A percentile compares a stretch with the other conserved stretches of the same genome.
These are phyloP conservation scores for Danio albolineatus DNA, from an alignment of 2,797 vertebrate species.

Conservation along the genomic window DNA sequence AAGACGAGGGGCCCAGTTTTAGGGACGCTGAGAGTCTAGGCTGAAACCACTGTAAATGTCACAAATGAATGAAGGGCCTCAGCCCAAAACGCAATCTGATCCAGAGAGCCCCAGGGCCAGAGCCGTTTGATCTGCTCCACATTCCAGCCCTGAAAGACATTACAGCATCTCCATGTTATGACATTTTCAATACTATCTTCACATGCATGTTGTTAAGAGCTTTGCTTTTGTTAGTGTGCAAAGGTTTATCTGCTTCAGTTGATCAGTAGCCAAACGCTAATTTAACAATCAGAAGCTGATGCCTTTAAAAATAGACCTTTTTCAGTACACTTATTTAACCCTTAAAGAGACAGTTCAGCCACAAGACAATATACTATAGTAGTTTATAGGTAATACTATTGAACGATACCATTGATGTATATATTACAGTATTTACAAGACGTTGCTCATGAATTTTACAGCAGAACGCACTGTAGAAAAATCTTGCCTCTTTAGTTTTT, in stretches of 20 bases:
- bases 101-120: conserved; percentile 68
- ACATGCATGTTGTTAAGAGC: conserved; percentile 65
- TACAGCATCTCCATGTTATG: conserved; percentile 69
- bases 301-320: background rate
- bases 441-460: too few species aligned
- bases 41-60: conserved; percentile 82
- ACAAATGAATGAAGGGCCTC: conserved; percentile 84
- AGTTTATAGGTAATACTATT: too few species aligned
- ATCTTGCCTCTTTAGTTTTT: too few species aligned
- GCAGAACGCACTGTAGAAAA: too few species aligned
- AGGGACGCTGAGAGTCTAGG: conserved; percentile 65
- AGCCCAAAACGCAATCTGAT: conserved; percentile 79
- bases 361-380: too few species aligned
- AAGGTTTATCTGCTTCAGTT: conserved; percentile 7
- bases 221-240: conserved; percentile 13
- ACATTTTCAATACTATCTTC: conserved; percentile 71
- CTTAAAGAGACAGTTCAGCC: too few species aligned
- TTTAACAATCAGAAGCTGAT: conserved; percentile 33
- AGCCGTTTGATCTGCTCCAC: conserved; percentile 76
- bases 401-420: too few species aligned
- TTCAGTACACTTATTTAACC: conserved; percentile 22
- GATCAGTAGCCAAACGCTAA: conserved; percentile 17
- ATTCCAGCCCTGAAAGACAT: conserved; percentile 67
- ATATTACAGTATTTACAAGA: too few species aligned
- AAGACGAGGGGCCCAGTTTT: conserved; percentile 77